Percentiles rank a stretch among this genome's conserved stretches.
Conservation (phyloP, 2,888 invertebrate genomes). For the Diachrysia chrysitis region DNA sequence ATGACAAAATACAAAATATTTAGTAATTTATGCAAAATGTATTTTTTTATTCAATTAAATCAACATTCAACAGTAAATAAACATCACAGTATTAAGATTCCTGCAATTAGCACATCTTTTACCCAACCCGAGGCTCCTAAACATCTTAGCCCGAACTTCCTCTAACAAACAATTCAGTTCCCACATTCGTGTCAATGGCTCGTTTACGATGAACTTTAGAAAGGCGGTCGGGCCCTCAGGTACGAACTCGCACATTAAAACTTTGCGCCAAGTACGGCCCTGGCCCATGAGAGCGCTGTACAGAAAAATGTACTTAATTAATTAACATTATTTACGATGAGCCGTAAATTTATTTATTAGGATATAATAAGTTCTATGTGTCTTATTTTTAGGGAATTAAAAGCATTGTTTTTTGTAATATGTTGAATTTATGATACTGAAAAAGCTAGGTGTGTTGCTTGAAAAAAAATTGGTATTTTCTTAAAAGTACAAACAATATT, state of each 20-base stretch:
- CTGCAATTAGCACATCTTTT: slow-evolving; percentile 60
- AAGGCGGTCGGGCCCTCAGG: slow-evolving; percentile 55
- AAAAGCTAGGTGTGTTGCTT: neutral
- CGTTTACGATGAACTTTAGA: slow-evolving; percentile 63
- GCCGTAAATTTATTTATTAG: slow-evolving; percentile 62
- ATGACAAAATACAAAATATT: neutral
- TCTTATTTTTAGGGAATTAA: slow-evolving; percentile 45
- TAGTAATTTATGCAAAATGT: neutral
- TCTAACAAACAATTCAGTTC: slow-evolving; percentile 58
- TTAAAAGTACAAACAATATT: neutral
- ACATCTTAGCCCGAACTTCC: slow-evolving; percentile 56
- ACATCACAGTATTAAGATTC: slow-evolving; percentile 34
- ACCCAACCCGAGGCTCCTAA: slow-evolving; percentile 50
- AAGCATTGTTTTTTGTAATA: slow-evolving; percentile 31
- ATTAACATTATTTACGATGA: slow-evolving; percentile 61
- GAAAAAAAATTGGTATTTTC: no score
- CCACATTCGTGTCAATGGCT: slow-evolving; percentile 63
- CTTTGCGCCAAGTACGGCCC: slow-evolving; percentile 76
- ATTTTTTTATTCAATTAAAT: neutral
- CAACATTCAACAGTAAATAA: slow-evolving; percentile 17
- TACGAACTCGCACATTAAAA: slow-evolving; percentile 78
- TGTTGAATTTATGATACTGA: neutral
- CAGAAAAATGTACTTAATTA: slow-evolving; percentile 76
- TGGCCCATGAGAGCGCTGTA: slow-evolving; percentile 75
- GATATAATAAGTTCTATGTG: slow-evolving; percentile 51